Conservation (phyloP, 2,113 vertebrate species). For the Tor tambroides region DNA sequence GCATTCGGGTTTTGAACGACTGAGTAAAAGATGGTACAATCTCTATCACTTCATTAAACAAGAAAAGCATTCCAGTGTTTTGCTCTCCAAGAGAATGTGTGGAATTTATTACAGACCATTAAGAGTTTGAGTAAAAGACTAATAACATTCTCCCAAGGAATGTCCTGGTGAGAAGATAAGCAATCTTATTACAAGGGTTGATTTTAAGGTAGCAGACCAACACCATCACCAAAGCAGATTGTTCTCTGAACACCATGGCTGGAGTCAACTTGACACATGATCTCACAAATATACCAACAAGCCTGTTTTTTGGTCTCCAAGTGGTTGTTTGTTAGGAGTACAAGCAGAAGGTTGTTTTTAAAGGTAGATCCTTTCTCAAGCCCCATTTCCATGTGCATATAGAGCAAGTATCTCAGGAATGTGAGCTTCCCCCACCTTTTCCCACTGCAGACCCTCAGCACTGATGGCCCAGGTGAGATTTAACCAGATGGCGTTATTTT, state of each 20-base stretch:
- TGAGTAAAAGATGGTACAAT: background rate
- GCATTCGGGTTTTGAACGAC: background rate
- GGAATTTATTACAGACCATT: conserved; percentile 22
- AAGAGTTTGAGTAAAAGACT: conserved; percentile 7
- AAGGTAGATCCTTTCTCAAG: conserved; percentile 32
- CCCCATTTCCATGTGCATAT: conserved; percentile 5
- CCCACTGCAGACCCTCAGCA: conserved; percentile 54
- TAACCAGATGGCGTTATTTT: conserved; percentile 64
- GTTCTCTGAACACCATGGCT: background rate
- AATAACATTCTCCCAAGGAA: background rate
- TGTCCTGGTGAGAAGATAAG: background rate
- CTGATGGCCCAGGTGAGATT: conserved; percentile 53
- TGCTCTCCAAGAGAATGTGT: conserved; percentile 1
- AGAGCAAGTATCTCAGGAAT: conserved; percentile 62
- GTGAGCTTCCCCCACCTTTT: conserved; percentile 49
- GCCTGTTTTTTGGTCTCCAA: background rate
- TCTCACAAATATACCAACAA: background rate
- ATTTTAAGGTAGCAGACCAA: background rate
- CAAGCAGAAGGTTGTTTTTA: conserved; percentile 29
- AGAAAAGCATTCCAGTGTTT: background rate
- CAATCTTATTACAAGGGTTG: background rate
- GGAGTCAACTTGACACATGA: background rate
- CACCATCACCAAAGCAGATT: background rate
- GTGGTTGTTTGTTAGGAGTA: conserved; percentile 33
- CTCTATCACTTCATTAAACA: background rate